Evolutionary conservation across 2,797 vertebrate species (phyloP).

Genomic region (Melanotaenia boesemani): DNA sequence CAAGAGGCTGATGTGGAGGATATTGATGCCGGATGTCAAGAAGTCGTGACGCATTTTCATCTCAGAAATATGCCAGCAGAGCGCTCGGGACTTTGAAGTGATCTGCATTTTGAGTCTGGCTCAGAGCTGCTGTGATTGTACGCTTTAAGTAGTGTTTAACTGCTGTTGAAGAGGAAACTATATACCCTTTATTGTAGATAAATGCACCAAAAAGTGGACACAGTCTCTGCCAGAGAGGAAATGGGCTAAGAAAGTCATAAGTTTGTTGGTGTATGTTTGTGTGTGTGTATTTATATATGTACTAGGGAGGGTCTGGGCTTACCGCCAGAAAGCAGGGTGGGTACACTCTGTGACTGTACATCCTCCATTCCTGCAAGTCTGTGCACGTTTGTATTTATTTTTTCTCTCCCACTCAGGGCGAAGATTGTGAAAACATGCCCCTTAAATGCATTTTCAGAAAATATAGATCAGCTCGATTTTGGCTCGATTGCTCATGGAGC

Average conservation of each 20-base stretch:
- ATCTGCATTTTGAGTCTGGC: constrained; percentile 34
- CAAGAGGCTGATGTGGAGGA: constrained; percentile 68
- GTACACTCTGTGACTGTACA: constrained; percentile 63
- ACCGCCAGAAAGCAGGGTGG: constrained; percentile 63
- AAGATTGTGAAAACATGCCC: constrained; percentile 33
- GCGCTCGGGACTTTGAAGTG: constrained; percentile 41
- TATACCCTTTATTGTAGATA: constrained; percentile 19
- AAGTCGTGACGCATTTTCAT: constrained; percentile 71
- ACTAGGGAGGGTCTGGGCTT: constrained; percentile 51
- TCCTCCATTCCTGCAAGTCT: constrained; percentile 64
- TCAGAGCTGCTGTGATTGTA: constrained; percentile 37
- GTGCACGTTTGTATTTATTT: constrained; percentile 48
- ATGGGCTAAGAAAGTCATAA: constrained; percentile 21
- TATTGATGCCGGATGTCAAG: constrained; percentile 75
- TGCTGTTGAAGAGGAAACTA: constrained; percentile 22
- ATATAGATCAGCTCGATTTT: constrained; percentile 36
- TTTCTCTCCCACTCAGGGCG: constrained; percentile 2
- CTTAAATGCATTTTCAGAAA: constrained; percentile 34
- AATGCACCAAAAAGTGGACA: constrained; percentile 41
- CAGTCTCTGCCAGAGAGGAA: constrained; percentile 34
- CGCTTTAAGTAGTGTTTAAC: constrained; percentile 11
- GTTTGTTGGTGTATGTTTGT: constrained; percentile 5
- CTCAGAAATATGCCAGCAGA: constrained; percentile 56
- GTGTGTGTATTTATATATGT: constrained; percentile 30
- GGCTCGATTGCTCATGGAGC: constrained; percentile 16